Base-by-base conservation (phyloP, 2,113 vertebrate species). In the Mungos mungo region DNA sequence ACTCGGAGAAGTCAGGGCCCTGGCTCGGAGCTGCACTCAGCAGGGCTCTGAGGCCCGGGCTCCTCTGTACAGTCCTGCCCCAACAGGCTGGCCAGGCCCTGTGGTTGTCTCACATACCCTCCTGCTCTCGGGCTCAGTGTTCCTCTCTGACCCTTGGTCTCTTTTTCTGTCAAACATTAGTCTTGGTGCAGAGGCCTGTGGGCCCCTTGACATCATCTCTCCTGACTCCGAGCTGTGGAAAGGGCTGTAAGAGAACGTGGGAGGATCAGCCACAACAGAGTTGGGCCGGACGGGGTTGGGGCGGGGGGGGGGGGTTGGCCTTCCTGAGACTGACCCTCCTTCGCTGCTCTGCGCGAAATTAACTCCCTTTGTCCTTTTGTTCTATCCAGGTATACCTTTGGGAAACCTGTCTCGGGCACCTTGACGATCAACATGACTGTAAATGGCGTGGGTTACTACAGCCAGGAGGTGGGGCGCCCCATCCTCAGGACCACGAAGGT, bases 381-480 rank as follows among this genome's bases (percentile, higher is more conserved):
- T 97, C 41, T 41, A 41, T 41, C 87, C 97, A 99, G 99, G 97
- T 99, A 99, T 33, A 99, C 99, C 0, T 99, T 99, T 98, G 99
- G 99, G 83, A 99, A 99, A 95, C 99, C 99, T 1, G 99, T 99
- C 91, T 98, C 97, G 0, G 99, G 99, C 38, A 99, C 99, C 96
- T 94, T 99, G 96, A 99, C 97, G 0, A 98, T 99, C 90, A 99
- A 99, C 94, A 99, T 99, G 99, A 99, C 99, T 0, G 99, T 99
- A 77, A 99, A 99, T 93, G 99, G 99, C 1, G 99, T 99, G 45
- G 99, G 99, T 2, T 99, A 99, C 98, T 99, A 99, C 97, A 99
- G 99, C 52, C 99, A 99, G 77, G 99, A 99, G 96, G 98, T 99
- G 96, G 99, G 99, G 33, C 99, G 99, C 91, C 99, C 99, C 18